Evolutionary conservation across 1,140 invertebrate genomes (phyloP).

Genomic region (Drosophila lini): DNA sequence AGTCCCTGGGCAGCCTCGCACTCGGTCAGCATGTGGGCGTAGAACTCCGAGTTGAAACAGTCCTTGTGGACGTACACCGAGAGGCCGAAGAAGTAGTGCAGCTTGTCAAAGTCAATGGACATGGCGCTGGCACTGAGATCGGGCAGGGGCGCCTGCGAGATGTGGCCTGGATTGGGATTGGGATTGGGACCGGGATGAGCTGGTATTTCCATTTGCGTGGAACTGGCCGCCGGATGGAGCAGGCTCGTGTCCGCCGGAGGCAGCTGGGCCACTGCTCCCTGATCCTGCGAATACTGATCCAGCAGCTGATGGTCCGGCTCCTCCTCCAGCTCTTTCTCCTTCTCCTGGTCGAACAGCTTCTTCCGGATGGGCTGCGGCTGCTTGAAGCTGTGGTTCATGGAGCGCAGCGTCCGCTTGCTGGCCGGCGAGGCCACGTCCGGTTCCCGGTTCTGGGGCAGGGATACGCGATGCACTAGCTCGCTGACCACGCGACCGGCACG

Average conservation of each 20-base stretch:
- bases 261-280: slow-evolving; percentile 64
- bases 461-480: slow-evolving; percentile 85
- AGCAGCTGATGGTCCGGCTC: slow-evolving; percentile 47
- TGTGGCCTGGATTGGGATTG: not conserved
- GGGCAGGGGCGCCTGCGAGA: slow-evolving; percentile 15
- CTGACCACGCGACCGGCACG: slow-evolving; percentile 86
- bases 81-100: slow-evolving; percentile 84
- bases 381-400: slow-evolving; percentile 83
- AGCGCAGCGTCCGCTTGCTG: slow-evolving; percentile 85
- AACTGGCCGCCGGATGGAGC: slow-evolving; percentile 42
- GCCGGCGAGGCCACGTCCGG: slow-evolving; percentile 86
- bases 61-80: slow-evolving; percentile 85
- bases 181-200: not conserved
- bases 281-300: slow-evolving; percentile 74
- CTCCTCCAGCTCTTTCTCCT: slow-evolving; percentile 11
- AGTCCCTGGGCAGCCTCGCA: slow-evolving; percentile 85
- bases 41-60: slow-evolving; percentile 84
- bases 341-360: slow-evolving; percentile 58
- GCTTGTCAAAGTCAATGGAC: slow-evolving; percentile 76
- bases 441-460: slow-evolving; percentile 60
- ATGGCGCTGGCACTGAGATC: slow-evolving; percentile 65
- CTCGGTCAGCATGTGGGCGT: slow-evolving; percentile 73
- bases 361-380: slow-evolving; percentile 72
- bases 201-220: slow-evolving; percentile 49
- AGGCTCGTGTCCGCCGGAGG: slow-evolving; percentile 42